A percentile compares a stretch with the other conserved stretches of the same genome.
Evolutionary conservation across 1,140 invertebrate genomes (phyloP).

Genomic region (Pollicipes pollicipes): DNA sequence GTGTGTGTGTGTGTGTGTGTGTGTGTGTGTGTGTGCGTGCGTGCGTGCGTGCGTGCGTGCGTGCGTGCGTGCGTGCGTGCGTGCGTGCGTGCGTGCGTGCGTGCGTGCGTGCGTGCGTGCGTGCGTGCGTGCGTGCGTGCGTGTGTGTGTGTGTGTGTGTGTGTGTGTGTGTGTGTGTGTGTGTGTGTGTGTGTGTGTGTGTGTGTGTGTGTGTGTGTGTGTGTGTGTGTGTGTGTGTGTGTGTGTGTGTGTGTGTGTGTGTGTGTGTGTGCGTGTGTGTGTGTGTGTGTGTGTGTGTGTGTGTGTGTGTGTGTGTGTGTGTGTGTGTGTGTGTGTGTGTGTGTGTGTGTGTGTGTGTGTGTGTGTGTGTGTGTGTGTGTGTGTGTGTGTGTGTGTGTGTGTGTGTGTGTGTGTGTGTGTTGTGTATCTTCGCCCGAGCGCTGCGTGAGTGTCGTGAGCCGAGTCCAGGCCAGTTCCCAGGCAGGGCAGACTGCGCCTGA

Average conservation of each 20-base stretch:
- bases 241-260: too few species aligned
- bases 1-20: too few species aligned
- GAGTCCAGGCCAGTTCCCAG: too few species aligned
- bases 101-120: neutral
- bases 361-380: slow-evolving; percentile 2
- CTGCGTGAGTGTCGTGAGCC: neutral
- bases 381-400: neutral
- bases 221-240: too few species aligned
- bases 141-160: neutral
- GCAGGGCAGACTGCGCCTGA: too few species aligned
- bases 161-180: neutral
- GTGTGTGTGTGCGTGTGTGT: too few species aligned
- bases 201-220: too few species aligned
- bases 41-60: neutral
- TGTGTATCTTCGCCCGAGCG: neutral
- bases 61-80: neutral
- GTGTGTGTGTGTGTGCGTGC: too few species aligned
- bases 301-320: too few species aligned
- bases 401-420: neutral
- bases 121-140: neutral
- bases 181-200: neutral
- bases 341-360: neutral
- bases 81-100: neutral
- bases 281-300: too few species aligned
- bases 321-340: neutral